These are phyloP conservation scores for Arnoldichthys spilopterus DNA, from an alignment of 2,797 vertebrate species.

Conservation along the genomic window DNA sequence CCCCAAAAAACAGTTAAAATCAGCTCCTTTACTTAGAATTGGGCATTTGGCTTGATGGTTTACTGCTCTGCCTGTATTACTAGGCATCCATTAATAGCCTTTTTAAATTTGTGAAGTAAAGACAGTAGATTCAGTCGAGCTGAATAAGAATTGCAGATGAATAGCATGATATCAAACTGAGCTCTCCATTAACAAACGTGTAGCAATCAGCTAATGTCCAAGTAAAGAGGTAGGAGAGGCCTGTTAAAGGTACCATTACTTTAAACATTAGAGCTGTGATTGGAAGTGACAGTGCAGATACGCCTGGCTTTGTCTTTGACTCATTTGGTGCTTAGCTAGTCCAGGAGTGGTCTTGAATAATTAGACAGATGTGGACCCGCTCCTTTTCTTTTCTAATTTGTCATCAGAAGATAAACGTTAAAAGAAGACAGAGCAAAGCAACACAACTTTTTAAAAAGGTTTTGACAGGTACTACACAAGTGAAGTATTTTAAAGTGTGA, in stretches of 20 bases:
- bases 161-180: slow-evolving; percentile 7
- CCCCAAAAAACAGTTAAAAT: neutral
- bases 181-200: slow-evolving; percentile 32
- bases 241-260: slow-evolving; percentile 36
- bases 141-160: neutral
- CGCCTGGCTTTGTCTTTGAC: slow-evolving; percentile 37
- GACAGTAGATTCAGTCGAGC: neutral
- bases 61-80: slow-evolving; percentile 16
- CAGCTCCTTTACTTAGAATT: neutral
- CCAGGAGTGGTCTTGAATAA: slow-evolving; percentile 34
- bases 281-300: slow-evolving; percentile 34
- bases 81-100: slow-evolving; percentile 8
- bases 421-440: slow-evolving; percentile 17
- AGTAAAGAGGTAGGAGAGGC: slow-evolving; percentile 17
- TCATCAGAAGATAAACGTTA: slow-evolving; percentile 25
- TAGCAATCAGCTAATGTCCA: slow-evolving; percentile 26
- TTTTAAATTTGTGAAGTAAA: slow-evolving; percentile 8
- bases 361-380: slow-evolving; percentile 15
- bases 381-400: slow-evolving; percentile 46
- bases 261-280: slow-evolving; percentile 42
- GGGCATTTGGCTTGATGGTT: slow-evolving; percentile 8
- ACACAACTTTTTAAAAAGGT: neutral
- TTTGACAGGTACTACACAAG: neutral
- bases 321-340: slow-evolving; percentile 27
- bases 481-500: slow-evolving; percentile 7